These are phyloP conservation scores for Atopsyche davidsoni DNA, from an alignment of 1,140 invertebrate genomes.

Conservation along the genomic window DNA sequence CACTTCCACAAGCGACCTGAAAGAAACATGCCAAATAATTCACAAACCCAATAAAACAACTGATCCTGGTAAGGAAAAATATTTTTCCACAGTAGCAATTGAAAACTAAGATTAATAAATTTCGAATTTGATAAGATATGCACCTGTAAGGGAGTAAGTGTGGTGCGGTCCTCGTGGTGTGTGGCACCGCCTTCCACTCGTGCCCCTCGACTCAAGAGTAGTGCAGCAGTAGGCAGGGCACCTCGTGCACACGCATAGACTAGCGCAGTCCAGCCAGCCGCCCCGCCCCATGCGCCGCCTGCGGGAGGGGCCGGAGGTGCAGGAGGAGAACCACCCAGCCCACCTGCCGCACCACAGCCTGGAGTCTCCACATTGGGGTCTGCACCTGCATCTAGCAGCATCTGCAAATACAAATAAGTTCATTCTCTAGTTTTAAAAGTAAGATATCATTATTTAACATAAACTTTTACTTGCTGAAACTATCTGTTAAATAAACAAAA, in stretches of 20 bases:
- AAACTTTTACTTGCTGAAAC: too few relatives aligned
- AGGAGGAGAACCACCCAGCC: constrained; percentile 38
- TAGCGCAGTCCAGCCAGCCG: constrained; percentile 43
- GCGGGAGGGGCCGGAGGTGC: constrained; percentile 45
- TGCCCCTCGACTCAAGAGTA: constrained; percentile 72
- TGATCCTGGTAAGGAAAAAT: too few relatives aligned
- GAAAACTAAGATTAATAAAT: too few relatives aligned
- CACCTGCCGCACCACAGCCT: constrained; percentile 41
- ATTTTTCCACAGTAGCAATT: too few relatives aligned
- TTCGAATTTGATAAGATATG: too few relatives aligned
- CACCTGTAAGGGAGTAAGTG: constrained; percentile 79
- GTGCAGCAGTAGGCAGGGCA: constrained; percentile 51
- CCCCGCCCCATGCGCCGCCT: constrained; percentile 22
- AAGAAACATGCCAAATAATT: constrained; percentile 7
- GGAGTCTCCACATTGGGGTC: constrained; percentile 69
- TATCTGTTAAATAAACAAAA: too few relatives aligned
- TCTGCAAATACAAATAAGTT: constrained; percentile 41
- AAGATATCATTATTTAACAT: too few relatives aligned
- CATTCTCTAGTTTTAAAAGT: too few relatives aligned
- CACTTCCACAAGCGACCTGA: constrained; percentile 69
- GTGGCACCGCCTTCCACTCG: constrained; percentile 78
- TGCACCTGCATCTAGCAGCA: constrained; percentile 70
- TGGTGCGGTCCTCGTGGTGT: constrained; percentile 74
- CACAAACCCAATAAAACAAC: too few relatives aligned
- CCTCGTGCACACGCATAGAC: constrained; percentile 47